Evolutionary conservation across 2,888 invertebrate species (phyloP), one percentile per base, ranked within the genome.

Genomic region (Nemapogon koenigi): DNA sequence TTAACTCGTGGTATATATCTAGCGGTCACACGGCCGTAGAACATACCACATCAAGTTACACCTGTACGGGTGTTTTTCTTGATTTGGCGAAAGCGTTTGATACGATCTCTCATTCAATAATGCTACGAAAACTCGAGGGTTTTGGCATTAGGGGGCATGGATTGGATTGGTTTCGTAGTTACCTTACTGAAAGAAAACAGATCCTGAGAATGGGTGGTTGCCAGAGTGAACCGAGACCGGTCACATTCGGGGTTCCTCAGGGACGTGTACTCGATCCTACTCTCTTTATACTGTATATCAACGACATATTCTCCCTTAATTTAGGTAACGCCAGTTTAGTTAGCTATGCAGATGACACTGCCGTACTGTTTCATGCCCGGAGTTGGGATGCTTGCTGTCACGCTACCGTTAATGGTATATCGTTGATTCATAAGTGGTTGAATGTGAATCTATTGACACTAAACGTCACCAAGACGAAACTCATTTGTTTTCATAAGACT

Each of bases 221-320:
- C 3, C 10, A 8, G 7, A 38, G 41, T 33, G 26, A 17, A 3
- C 26, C 14, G 4, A 11, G 13, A 11, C n/a, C 27, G n/a, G 18
- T 38, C 2, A 18, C 22, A n/a, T 38, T 38, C 15, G 41, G 41
- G 10, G 43, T 47, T 1, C 46, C 45, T 1, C 45, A 47, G 28
- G 47, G 47, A 3, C 44, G 47, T 26, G 41, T 42, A 1, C 38
- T 44, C 2, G 44, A 41, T 2, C 41, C 42, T 8, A 42, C 44
- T 3, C 32, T 44, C 3, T 44, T 44, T 27, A 13, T 42, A 10
- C 17, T 37, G 10, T 42, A 45, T 18, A 30, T 44, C 4, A 44
- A 44, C 18, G 37, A 40, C 13, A 19, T 44, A 10, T 10, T 3
- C 3, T 2, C 16, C 3, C 2, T 18, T 2, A 3, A 3, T 3